phyloP scores from a whole-genome alignment of 2,888 invertebrate genomes.

The Adineta ricciae region DNA sequence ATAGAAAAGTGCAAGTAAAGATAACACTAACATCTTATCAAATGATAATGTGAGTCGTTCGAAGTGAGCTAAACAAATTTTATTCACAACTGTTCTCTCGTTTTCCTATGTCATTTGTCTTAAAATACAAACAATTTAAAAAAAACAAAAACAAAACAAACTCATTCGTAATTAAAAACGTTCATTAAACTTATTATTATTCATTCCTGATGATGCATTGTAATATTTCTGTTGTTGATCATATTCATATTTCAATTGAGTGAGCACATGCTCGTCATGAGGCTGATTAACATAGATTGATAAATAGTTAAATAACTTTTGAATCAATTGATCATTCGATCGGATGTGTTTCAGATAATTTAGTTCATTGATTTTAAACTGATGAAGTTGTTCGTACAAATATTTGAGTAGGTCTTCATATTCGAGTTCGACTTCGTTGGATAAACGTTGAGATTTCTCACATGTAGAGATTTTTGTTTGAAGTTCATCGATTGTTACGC shows the following conservation, averaged over 20 bases:
- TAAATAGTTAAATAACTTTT: conserved; percentile 15
- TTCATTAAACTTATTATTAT: neutral
- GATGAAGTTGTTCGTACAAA: conserved; percentile 4
- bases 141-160: neutral
- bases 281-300: conserved; percentile 1
- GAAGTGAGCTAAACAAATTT: neutral
- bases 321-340: neutral
- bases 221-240: neutral
- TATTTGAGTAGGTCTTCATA: conserved; percentile 19
- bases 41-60: neutral
- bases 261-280: neutral
- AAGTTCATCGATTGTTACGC: neutral
- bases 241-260: conserved; percentile 20
- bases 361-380: neutral
- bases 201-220: neutral
- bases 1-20: neutral
- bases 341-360: neutral
- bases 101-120: neutral
- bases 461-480: neutral
- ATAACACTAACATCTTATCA: neutral
- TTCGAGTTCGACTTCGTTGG: neutral
- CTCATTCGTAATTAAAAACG: neutral
- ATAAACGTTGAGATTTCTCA: conserved; percentile 9
- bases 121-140: neutral
- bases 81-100: neutral